Evolutionary conservation across 2,797 vertebrate species (phyloP).

Genomic region (Steatocranus sp.): DNA sequence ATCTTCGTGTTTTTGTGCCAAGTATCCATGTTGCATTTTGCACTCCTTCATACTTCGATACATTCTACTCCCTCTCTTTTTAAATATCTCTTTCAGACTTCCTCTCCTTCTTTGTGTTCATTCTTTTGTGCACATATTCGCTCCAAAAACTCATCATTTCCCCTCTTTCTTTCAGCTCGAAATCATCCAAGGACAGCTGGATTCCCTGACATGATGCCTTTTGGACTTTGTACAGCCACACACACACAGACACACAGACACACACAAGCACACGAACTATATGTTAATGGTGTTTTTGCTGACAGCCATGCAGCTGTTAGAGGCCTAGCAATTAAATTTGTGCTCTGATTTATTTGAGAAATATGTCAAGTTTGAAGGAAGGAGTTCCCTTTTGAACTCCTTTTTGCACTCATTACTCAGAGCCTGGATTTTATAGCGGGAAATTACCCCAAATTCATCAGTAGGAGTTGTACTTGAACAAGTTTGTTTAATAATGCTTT

Average conservation of each 20-base stretch:
- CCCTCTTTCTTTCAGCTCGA: slow-evolving; percentile 61
- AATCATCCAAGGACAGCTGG: slow-evolving; percentile 69
- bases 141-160: slow-evolving; percentile 15
- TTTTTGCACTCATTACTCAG: background rate
- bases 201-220: slow-evolving; percentile 67
- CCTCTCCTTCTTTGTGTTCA: background rate
- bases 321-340: background rate
- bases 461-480: background rate
- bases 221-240: slow-evolving; percentile 6
- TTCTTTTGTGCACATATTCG: background rate
- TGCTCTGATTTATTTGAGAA: slow-evolving; percentile 24
- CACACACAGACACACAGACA: slow-evolving; percentile 5
- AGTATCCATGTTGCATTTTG: background rate
- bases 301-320: slow-evolving; percentile 33
- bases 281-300: slow-evolving; percentile 29
- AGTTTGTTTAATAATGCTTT: background rate
- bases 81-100: background rate
- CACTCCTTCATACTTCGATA: background rate
- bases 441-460: background rate
- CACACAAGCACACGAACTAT: background rate
- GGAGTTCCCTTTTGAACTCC: background rate
- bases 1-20: background rate
- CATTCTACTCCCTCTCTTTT: background rate
- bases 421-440: background rate
- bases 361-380: background rate